Evolutionary conservation across 53 echinoderm and acorn worm genomes (phyloP), one percentile per base, ranked within the genome.

Genomic region (Pentamera pediparva): DNA sequence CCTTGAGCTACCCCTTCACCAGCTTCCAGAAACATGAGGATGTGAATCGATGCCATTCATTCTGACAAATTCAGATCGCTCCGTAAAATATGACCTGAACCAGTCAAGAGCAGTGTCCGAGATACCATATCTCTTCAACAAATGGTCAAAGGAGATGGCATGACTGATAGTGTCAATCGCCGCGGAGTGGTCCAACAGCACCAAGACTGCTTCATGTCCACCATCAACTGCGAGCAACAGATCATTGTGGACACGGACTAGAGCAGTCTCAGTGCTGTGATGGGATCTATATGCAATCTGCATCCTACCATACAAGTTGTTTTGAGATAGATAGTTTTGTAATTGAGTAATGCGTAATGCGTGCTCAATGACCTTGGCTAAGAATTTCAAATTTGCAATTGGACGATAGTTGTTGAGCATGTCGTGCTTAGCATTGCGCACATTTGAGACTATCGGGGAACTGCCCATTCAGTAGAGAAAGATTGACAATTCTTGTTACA

Each of bases 381-480:
- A 57, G 33, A 76, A 76, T 67, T 54, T 55, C 8, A 83, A 48
- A 38, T 83, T 83, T 9, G 76, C 53, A 25, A 81, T 50, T 28
- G 64, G 75, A 13, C 82, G 36, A 50, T 75, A 75, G 38, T 75
- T 81, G 27, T 83, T 60, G 6, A 76, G 47, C 33, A 55, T 25
- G 32, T 76, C 69, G 0, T 58, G 2, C 13, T 76, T 70, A 10
- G 76, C 28, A 7, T 39, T 55, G 55, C 18, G 83, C 76, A 18
- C 37, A 22, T 50, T 83, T 83, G 18, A 83, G 53, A 5, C 41
- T 32, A 21, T 76, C 39, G 5, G 83, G 83, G 12, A 83, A 62
- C 28, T 65, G 22, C n/a, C 76, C 83, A 31, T 65, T 24, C 21
- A 17, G 47, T 3, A 83, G 48, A 5, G 77, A 83, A 2, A 57